These are phyloP conservation scores for Matsumyia berberina DNA, from an alignment of 2,888 invertebrate genomes.

Conservation along the genomic window DNA sequence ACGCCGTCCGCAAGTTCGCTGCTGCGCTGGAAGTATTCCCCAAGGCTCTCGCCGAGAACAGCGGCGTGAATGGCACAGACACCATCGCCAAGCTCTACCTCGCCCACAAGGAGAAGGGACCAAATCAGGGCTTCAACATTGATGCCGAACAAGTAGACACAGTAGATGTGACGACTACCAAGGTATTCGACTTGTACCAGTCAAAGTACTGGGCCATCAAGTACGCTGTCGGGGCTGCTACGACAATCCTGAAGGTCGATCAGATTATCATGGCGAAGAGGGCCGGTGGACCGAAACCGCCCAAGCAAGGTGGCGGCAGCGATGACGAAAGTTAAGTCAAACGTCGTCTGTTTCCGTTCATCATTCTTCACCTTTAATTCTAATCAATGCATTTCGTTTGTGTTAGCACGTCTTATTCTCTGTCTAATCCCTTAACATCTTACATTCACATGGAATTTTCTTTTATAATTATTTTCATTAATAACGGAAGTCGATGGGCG, in stretches of 20 bases:
- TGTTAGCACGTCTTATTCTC: slow-evolving; percentile 30
- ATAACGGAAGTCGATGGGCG: slow-evolving; percentile 19
- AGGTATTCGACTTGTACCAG: slow-evolving; percentile 92
- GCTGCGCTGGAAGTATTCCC: slow-evolving; percentile 95
- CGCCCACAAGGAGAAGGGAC: slow-evolving; percentile 94
- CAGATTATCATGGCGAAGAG: slow-evolving; percentile 99
- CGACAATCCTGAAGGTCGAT: slow-evolving; percentile 96
- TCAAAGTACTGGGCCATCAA: slow-evolving; percentile 97
- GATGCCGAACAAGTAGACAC: slow-evolving; percentile 90
- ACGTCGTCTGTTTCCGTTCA: not conserved
- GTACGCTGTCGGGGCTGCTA: slow-evolving; percentile 96
- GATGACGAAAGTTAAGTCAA: slow-evolving; percentile 89
- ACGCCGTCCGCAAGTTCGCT: slow-evolving; percentile 97
- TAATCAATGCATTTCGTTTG: slow-evolving; percentile 62
- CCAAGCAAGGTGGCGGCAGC: slow-evolving; percentile 87
- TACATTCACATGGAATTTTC: slow-evolving; percentile 51
- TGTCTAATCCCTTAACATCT: slow-evolving; percentile 48
- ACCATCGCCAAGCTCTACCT: slow-evolving; percentile 95
- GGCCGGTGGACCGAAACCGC: slow-evolving; percentile 97
- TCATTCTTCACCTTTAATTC: slow-evolving; percentile 31
- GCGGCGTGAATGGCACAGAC: slow-evolving; percentile 94
- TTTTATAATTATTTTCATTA: slow-evolving; percentile 51
- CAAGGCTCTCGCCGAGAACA: slow-evolving; percentile 96
- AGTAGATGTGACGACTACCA: slow-evolving; percentile 90
- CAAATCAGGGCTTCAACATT: slow-evolving; percentile 94